These are phyloP conservation scores for Atta colombica DNA, from an alignment of 1,140 invertebrate genomes.

Conservation along the genomic window DNA sequence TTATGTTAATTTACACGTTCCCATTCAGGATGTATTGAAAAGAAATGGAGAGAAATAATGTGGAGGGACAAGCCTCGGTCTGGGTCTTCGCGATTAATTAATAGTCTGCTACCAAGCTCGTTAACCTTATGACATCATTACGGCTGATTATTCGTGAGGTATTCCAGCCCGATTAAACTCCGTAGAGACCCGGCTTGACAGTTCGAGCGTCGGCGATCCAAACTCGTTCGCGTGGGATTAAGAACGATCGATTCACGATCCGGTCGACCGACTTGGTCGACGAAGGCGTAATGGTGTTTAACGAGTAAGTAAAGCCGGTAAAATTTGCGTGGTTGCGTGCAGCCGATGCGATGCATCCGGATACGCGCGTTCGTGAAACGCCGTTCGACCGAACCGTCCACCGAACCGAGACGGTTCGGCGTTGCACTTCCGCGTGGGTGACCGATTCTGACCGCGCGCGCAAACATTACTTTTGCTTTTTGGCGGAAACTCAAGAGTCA, in stretches of 20 bases:
- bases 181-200: neutral
- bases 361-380: slow-evolving; percentile 54
- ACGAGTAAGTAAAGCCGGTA: neutral
- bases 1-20: neutral
- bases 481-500: slow-evolving; percentile 53
- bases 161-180: neutral
- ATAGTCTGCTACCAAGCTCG: neutral
- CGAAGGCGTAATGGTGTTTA: slow-evolving; percentile 14
- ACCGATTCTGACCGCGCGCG: slow-evolving; percentile 33
- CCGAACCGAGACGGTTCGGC: slow-evolving; percentile 66
- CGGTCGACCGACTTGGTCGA: neutral
- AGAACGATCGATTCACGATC: slow-evolving; percentile 38
- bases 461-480: slow-evolving; percentile 36
- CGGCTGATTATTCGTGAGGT: slow-evolving; percentile 22
- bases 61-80: neutral
- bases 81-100: slow-evolving; percentile 12
- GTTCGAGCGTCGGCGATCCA: neutral
- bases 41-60: slow-evolving; percentile 2
- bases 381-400: slow-evolving; percentile 70
- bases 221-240: slow-evolving; percentile 23
- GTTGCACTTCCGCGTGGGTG: slow-evolving; percentile 71
- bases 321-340: slow-evolving; percentile 56
- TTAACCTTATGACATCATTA: slow-evolving; percentile 39
- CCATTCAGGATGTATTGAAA: neutral
- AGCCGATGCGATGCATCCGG: slow-evolving; percentile 56